Percentiles rank a stretch among this genome's conserved stretches.
Evolutionary conservation across 2,888 invertebrate species (phyloP).

Genomic region (Melinaea marsaeus): DNA sequence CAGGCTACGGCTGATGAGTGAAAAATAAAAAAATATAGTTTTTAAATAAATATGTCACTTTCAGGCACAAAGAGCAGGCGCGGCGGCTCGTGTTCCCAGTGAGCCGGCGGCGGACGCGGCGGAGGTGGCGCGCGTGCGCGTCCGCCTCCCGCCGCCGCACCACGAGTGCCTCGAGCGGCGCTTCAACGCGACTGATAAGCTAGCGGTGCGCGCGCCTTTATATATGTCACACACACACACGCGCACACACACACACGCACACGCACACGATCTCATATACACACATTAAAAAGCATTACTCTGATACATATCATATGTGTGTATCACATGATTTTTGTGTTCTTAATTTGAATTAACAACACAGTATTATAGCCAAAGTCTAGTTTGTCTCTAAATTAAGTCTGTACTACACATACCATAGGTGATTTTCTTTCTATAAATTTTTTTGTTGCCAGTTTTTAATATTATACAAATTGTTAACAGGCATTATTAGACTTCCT

Average conservation of each 20-base stretch:
- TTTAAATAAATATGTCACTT: not conserved
- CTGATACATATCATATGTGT: no score
- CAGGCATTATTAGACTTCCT: slow-evolving; percentile 91
- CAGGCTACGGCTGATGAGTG: no score
- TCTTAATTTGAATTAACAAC: no score
- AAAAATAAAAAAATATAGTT: no score
- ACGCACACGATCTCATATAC: slow-evolving; percentile 24
- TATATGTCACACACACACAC: not conserved
- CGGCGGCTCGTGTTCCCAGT: slow-evolving; percentile 83
- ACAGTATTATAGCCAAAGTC: no score
- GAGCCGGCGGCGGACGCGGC: slow-evolving; percentile 81
- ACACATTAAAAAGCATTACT: slow-evolving; percentile 3
- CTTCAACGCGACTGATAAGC: slow-evolving; percentile 76
- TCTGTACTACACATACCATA: not conserved
- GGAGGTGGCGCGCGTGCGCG: slow-evolving; percentile 85
- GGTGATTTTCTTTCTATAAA: slow-evolving; percentile 3
- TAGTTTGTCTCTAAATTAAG: no score
- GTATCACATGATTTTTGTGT: no score
- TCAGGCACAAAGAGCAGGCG: slow-evolving; percentile 74
- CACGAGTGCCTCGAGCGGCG: slow-evolving; percentile 86
- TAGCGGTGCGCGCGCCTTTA: slow-evolving; percentile 42
- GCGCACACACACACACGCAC: not conserved
- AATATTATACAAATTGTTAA: not conserved
- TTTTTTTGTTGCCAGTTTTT: not conserved
- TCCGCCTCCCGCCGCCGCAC: slow-evolving; percentile 90